Evolutionary conservation across 2,113 vertebrate species (phyloP).

Genomic region (Paraplagusia blochii): DNA sequence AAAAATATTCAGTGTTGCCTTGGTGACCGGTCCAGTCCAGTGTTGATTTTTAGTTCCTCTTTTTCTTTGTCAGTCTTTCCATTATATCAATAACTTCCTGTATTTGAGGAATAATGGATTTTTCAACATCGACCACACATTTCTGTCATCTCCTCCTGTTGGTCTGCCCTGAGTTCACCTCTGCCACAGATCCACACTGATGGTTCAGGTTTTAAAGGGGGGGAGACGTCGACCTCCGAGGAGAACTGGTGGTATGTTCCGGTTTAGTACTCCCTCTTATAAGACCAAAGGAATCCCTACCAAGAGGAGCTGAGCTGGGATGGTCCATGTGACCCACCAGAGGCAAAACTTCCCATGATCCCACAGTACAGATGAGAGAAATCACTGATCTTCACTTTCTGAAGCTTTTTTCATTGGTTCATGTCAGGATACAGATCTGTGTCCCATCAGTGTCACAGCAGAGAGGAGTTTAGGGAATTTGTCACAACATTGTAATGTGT

Average conservation of each 20-base stretch:
- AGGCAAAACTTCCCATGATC: not conserved
- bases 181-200: not conserved
- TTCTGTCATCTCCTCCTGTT: too few species aligned
- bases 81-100: too few species aligned
- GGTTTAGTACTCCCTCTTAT: not conserved
- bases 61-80: too few species aligned
- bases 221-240: not conserved
- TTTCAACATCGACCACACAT: too few species aligned
- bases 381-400: not conserved
- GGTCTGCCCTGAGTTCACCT: too few species aligned
- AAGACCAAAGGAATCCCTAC: not conserved
- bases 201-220: not conserved
- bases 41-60: too few species aligned
- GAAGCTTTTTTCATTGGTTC: not conserved
- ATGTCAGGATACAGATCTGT: not conserved
- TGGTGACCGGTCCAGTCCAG: too few species aligned
- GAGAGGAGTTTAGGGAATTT: too few species aligned
- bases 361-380: not conserved
- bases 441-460: not conserved
- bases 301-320: not conserved
- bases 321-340: not conserved
- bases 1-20: too few species aligned
- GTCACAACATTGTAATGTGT: not conserved
- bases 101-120: too few species aligned
- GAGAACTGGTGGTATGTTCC: not conserved